A percentile compares a stretch with the other conserved stretches of the same genome.
These are phyloP conservation scores for Acrobasis consociella DNA, from an alignment of 2,888 invertebrate species.

Conservation along the genomic window DNA sequence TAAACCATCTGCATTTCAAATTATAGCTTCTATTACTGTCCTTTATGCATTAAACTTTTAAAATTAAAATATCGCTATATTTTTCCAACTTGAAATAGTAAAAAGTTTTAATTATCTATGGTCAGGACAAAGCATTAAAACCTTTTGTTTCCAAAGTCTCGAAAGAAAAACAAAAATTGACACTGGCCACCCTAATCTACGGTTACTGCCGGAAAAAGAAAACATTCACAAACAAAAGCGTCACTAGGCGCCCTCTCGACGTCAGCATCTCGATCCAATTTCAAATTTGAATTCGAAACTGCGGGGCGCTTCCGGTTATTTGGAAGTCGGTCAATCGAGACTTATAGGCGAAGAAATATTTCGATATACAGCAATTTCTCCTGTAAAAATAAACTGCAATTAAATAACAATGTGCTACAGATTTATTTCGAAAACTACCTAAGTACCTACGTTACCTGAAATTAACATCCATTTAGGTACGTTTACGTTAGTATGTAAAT, in stretches of 20 bases:
- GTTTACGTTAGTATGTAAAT: no score
- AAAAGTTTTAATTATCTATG: constrained; percentile 23
- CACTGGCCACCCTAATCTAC: constrained; percentile 22
- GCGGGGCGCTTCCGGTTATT: constrained; percentile 16
- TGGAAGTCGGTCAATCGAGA: constrained; percentile 12
- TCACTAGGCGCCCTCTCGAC: constrained; percentile 24
- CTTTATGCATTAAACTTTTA: constrained; percentile 12
- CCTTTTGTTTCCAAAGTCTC: constrained; percentile 18
- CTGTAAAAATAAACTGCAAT: no score
- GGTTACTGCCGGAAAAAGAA: constrained; percentile 18
- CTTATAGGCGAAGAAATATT: constrained; percentile 1
- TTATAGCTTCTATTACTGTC: constrained; percentile 21
- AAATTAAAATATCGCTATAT: constrained; percentile 6
- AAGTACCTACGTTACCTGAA: no score
- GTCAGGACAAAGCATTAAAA: constrained; percentile 11
- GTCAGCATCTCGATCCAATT: constrained; percentile 40
- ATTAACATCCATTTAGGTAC: no score
- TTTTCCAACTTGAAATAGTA: constrained; percentile 9
- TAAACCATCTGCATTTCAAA: constrained; percentile 58
- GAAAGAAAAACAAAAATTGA: constrained; percentile 18
- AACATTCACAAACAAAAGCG: constrained; percentile 18
- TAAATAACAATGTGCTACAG: no score
- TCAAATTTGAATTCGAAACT: constrained; percentile 38
- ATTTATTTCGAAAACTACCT: no score
- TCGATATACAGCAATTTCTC: neutral